Evolutionary conservation across 2,797 vertebrate genomes (phyloP).

Genomic region (Channallabes apus): DNA sequence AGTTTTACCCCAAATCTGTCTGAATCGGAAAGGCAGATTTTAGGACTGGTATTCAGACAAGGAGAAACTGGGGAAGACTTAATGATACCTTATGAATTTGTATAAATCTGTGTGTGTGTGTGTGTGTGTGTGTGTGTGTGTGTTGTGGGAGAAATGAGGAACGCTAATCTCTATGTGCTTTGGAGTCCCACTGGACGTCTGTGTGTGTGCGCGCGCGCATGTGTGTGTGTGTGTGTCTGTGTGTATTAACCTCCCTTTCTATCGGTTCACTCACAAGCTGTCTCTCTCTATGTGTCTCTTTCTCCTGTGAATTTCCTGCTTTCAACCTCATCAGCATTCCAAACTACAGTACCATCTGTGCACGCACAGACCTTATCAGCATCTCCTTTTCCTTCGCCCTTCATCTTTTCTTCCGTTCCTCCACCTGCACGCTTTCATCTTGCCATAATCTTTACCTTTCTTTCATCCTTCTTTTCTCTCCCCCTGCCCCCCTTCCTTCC

Average conservation of each 20-base stretch:
- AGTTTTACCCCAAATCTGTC: conserved; percentile 19
- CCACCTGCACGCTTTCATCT: conserved; percentile 52
- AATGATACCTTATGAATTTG: too few species aligned
- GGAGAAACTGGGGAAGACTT: conserved; percentile 1
- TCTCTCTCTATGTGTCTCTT: conserved; percentile 29
- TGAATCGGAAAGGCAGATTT: neutral
- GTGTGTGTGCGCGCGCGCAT: conserved; percentile 53
- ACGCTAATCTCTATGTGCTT: conserved; percentile 67
- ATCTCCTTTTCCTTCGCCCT: conserved; percentile 28
- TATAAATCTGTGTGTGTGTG: too few species aligned
- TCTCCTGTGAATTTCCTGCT: conserved; percentile 26
- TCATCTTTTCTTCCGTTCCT: conserved; percentile 41
- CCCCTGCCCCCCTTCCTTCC: neutral
- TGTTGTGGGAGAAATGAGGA: conserved; percentile 52
- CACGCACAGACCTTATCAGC: conserved; percentile 12
- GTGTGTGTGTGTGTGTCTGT: conserved; percentile 51
- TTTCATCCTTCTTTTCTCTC: conserved; percentile 13
- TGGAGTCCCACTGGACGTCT: conserved; percentile 66
- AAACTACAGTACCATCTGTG: conserved; percentile 42
- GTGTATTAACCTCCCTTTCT: conserved; percentile 72
- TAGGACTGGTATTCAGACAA: neutral
- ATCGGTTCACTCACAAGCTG: conserved; percentile 52
- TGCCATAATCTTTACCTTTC: conserved; percentile 33
- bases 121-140: conserved; percentile 35
- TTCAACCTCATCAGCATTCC: conserved; percentile 40